These are phyloP conservation scores for Mongoloraphidia duomilia DNA, from an alignment of 2,888 invertebrate species.

Conservation along the genomic window DNA sequence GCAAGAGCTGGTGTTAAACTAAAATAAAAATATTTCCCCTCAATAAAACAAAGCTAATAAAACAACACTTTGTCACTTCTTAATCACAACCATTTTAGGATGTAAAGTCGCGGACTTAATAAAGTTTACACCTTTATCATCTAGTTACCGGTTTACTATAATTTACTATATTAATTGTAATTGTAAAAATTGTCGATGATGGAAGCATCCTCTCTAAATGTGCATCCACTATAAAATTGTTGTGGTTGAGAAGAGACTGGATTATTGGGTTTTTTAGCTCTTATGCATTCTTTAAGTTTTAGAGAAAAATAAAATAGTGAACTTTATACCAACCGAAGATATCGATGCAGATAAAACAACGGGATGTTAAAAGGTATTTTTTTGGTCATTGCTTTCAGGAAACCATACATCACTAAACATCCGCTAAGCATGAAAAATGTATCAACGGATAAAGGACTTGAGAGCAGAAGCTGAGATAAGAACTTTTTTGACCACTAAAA, in stretches of 20 bases:
- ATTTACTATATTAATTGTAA: no score
- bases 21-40: neutral
- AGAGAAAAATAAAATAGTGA: no score
- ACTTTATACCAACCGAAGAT: slow-evolving; percentile 24
- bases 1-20: slow-evolving; percentile 33
- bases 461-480: slow-evolving; percentile 19
- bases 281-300: no score
- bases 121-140: no score
- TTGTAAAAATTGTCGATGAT: no score
- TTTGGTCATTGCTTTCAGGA: slow-evolving; percentile 22
- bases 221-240: no score
- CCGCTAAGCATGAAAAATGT: slow-evolving; percentile 50
- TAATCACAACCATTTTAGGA: neutral
- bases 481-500: slow-evolving; percentile 23
- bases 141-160: no score
- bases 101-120: no score
- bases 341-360: slow-evolving; percentile 28
- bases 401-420: slow-evolving; percentile 34
- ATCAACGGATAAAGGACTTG: slow-evolving; percentile 41
- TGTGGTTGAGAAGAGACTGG: no score
- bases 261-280: no score
- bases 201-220: no score
- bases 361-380: slow-evolving; percentile 23
- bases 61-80: neutral
- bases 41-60: neutral